phyloP scores from a whole-genome alignment of 2,888 invertebrate species.

The Galeopsomyia nigrocyanea region DNA sequence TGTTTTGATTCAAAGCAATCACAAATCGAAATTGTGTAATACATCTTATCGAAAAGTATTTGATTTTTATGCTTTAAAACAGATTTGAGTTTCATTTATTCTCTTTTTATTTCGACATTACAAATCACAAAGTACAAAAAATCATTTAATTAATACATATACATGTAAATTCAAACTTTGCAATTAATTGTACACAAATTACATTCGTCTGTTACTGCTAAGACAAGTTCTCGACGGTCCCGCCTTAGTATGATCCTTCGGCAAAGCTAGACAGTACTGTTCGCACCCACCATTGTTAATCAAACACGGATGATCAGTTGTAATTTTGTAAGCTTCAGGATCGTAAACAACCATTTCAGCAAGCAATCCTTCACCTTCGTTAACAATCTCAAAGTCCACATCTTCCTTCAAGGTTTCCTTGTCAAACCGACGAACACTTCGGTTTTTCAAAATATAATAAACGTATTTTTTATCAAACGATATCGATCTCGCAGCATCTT shows the following conservation, averaged over 20 bases:
- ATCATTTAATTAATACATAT: too few species aligned
- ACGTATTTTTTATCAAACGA: neutral
- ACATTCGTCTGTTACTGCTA: neutral
- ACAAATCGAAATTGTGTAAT: too few species aligned
- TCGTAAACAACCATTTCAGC: conserved; percentile 11
- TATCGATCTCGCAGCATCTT: neutral
- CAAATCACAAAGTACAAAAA: too few species aligned
- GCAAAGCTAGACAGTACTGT: conserved; percentile 8
- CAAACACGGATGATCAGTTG: conserved; percentile 4
- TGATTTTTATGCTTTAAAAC: too few species aligned
- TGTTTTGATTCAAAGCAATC: too few species aligned
- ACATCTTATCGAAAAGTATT: too few species aligned
- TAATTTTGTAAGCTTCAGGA: neutral
- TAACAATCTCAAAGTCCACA: neutral
- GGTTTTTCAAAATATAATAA: neutral
- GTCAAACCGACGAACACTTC: neutral
- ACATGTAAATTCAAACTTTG: too few species aligned
- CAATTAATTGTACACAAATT: too few species aligned
- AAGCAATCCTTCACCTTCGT: neutral
- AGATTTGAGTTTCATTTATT: too few species aligned
- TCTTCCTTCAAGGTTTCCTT: neutral
- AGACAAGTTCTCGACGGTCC: neutral
- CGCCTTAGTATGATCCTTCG: neutral
- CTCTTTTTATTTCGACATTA: too few species aligned
- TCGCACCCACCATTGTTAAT: neutral